Evolutionary conservation across 1,140 invertebrate species (phyloP), one percentile per base, ranked within the genome.

Genomic region (Pogonomyrmex californicus): DNA sequence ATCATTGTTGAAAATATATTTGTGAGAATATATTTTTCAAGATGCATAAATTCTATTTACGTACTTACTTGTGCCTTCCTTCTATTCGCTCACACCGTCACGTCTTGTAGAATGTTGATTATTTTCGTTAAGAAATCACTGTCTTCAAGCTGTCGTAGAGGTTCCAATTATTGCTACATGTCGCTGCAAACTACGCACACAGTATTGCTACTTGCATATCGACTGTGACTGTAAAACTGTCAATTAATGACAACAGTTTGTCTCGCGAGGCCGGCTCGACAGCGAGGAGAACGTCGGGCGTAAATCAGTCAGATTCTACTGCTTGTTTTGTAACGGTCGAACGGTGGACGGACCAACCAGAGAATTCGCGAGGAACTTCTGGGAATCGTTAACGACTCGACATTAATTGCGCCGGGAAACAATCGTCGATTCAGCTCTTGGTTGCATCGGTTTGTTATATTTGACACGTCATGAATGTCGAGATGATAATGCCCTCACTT

Each of bases 351-450:
- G 49, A 70, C 33, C 36, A n/a, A 51, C 58, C 63, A 44, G 38
- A 58, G 79, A 88, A 91, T 91, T 91, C 91, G 56, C 77, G 71
- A 76, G 68, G 41, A 89, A 86, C 58, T 92, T 92, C 89, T 89
- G 75, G 36, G 90, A 91, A 92, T 86, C 89, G 88, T 91, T 89
- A 91, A 90, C 56, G 68, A 66, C 75, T 65, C 70, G 60, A 33
- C 33, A 83, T 90, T 90, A 82, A 56, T 68, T 62, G 33, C 71
- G 41, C 68, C 54, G 65, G 77, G 58, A 78, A 81, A 86, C 89
- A 88, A 88, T 88, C 44, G 58, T 56, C 87, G 75, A 70, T 88
- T 87, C 51, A 63, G 63, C 77, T 23, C 30, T 44, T 36, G 54
- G 56, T 47, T 65, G 86, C 75, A 44, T 47, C 66, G 70, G 30